These are phyloP conservation scores for Denticeps clupeoides DNA, from an alignment of 2,797 vertebrate species.

Conservation along the genomic window DNA sequence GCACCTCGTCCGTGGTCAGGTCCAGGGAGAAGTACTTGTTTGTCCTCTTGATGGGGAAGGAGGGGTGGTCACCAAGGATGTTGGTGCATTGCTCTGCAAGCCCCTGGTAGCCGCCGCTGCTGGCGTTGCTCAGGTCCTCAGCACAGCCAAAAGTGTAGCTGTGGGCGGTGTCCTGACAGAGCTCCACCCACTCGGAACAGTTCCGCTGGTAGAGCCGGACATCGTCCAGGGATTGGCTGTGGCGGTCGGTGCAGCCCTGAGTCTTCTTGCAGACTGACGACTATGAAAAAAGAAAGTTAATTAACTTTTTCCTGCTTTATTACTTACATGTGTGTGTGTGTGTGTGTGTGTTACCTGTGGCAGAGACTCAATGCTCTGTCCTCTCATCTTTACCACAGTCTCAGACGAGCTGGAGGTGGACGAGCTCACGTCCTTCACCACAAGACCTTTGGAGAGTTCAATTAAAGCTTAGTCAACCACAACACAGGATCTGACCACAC, in stretches of 20 bases:
- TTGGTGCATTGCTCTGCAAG: constrained; percentile 77
- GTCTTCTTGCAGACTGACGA: constrained; percentile 72
- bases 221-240: constrained; percentile 94
- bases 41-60: constrained; percentile 84
- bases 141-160: constrained; percentile 94
- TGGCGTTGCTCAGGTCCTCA: constrained; percentile 68
- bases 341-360: constrained; percentile 68
- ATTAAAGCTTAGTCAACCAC: too few relatives aligned
- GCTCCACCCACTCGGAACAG: constrained; percentile 79
- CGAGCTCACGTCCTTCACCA: constrained; percentile 90
- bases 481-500: too few relatives aligned
- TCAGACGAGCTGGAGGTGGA: constrained; percentile 96
- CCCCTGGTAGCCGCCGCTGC: constrained; percentile 67
- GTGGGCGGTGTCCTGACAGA: constrained; percentile 92
- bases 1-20: constrained; percentile 83
- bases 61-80: constrained; percentile 65
- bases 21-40: constrained; percentile 98
- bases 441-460: constrained; percentile 66
- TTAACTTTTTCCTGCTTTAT: too few relatives aligned
- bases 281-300: constrained; percentile 39
- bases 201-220: constrained; percentile 90
- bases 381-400: constrained; percentile 90
- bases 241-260: constrained; percentile 83
- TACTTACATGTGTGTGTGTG: neutral
- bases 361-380: constrained; percentile 92